Percentiles rank a stretch among this genome's conserved stretches.
These are phyloP conservation scores for Bambusicola thoracicus DNA, from an alignment of 2,113 vertebrate genomes.

Conservation along the genomic window DNA sequence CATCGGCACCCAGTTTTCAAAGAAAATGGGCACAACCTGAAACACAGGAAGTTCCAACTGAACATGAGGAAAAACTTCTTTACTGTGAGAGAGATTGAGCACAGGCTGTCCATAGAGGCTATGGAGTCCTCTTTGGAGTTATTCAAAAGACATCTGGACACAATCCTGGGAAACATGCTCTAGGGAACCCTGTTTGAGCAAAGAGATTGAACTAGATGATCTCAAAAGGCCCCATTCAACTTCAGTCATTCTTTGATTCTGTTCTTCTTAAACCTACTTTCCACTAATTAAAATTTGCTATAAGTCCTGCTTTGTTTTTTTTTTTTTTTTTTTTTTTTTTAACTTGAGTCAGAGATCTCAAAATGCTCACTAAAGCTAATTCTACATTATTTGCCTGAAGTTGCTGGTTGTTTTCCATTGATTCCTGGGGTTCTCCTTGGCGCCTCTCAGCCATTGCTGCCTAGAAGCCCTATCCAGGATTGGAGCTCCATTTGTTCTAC, in stretches of 20 bases:
- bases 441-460: neutral
- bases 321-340: neutral
- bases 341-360: neutral
- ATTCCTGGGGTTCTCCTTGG: neutral
- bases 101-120: neutral
- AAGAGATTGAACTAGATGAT: neutral
- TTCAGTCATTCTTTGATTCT: neutral
- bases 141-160: neutral
- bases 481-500: neutral
- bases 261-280: neutral
- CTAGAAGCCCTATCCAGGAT: neutral
- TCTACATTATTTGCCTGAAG: rapidly evolving
- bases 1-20: neutral
- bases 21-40: neutral
- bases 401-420: neutral
- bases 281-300: neutral
- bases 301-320: neutral
- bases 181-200: neutral
- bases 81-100: neutral
- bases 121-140: neutral
- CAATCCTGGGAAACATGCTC: neutral
- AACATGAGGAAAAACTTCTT: neutral
- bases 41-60: neutral
- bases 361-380: neutral
- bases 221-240: neutral